Percentiles rank a stretch among this genome's conserved stretches.
These are phyloP conservation scores for Drosophila mauritiana DNA, from an alignment of 1,140 invertebrate species.

Conservation along the genomic window DNA sequence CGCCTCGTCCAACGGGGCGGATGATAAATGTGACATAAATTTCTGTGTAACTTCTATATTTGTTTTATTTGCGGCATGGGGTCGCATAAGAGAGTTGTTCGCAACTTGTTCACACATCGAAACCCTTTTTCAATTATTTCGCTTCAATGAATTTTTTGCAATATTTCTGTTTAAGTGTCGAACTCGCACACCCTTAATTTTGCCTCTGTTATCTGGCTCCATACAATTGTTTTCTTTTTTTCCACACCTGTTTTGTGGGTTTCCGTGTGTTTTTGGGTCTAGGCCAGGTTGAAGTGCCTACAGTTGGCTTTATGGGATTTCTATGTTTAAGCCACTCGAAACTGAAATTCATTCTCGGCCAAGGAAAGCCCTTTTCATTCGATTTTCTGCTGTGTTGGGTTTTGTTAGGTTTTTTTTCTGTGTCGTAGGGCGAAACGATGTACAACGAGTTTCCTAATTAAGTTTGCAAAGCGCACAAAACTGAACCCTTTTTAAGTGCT, in stretches of 20 bases:
- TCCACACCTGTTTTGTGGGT: slow-evolving; percentile 60
- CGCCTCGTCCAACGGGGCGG: slow-evolving; percentile 55
- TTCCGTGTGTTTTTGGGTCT: slow-evolving; percentile 23
- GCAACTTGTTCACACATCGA: slow-evolving; percentile 47
- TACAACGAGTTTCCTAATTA: slow-evolving; percentile 69
- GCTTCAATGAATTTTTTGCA: slow-evolving; percentile 66
- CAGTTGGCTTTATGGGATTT: slow-evolving; percentile 54
- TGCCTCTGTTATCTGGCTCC: slow-evolving; percentile 12
- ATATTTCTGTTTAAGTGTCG: slow-evolving; percentile 39
- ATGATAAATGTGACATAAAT: slow-evolving; percentile 77
- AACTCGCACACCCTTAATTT: not conserved
- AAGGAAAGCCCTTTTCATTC: slow-evolving; percentile 43
- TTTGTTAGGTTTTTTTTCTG: slow-evolving; percentile 18
- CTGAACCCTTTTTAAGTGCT: slow-evolving; percentile 65
- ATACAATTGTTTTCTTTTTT: slow-evolving; percentile 30
- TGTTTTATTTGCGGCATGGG: slow-evolving; percentile 44
- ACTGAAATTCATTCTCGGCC: slow-evolving; percentile 36
- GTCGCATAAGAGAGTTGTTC: slow-evolving; percentile 40
- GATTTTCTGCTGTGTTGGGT: slow-evolving; percentile 67
- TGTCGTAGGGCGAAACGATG: not conserved
- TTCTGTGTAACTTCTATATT: slow-evolving; percentile 54
- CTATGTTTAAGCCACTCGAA: slow-evolving; percentile 55
- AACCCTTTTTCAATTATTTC: slow-evolving; percentile 78
- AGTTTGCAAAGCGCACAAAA: slow-evolving; percentile 44
- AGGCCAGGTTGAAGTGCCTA: slow-evolving; percentile 26